Conservation (phyloP, 2,113 vertebrate genomes). For the Ochotona curzoniae region DNA sequence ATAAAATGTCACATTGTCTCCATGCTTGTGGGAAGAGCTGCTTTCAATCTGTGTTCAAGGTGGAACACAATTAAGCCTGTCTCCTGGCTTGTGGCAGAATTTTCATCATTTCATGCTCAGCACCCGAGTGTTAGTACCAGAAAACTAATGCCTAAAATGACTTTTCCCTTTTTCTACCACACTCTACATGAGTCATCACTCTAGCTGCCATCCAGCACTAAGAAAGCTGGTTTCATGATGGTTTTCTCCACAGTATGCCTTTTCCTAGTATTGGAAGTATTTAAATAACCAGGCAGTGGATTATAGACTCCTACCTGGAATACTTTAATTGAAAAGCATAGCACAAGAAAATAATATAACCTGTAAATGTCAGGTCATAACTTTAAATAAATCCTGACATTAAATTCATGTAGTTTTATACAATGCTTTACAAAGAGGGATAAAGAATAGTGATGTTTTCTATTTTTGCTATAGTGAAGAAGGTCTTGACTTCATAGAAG, state of each 20-base stretch:
- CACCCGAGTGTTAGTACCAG: not conserved
- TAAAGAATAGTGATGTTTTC: not conserved
- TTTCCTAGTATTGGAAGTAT: not conserved
- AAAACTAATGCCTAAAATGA: not conserved
- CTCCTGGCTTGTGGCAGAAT: not conserved
- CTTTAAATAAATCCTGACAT: constrained; percentile 48
- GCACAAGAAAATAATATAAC: constrained; percentile 20
- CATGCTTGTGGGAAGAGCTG: not conserved
- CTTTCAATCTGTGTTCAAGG: not conserved
- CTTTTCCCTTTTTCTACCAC: not conserved
- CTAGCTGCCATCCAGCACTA: not conserved
- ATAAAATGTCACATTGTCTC: not conserved
- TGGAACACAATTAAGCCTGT: not conserved
- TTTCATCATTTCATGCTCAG: not conserved
- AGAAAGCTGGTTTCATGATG: not conserved
- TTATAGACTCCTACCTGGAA: constrained; percentile 19
- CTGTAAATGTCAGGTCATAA: constrained; percentile 21
- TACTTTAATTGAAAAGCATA: constrained; percentile 35
- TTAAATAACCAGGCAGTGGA: not conserved
- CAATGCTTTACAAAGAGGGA: not conserved
- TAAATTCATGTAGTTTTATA: not conserved
- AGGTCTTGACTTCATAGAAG: not conserved
- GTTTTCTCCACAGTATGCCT: not conserved
- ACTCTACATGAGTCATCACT: not conserved
- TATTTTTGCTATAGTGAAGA: not conserved